These are phyloP conservation scores for Trematocara macrostoma DNA, from an alignment of 2,113 vertebrate genomes.

Conservation along the genomic window DNA sequence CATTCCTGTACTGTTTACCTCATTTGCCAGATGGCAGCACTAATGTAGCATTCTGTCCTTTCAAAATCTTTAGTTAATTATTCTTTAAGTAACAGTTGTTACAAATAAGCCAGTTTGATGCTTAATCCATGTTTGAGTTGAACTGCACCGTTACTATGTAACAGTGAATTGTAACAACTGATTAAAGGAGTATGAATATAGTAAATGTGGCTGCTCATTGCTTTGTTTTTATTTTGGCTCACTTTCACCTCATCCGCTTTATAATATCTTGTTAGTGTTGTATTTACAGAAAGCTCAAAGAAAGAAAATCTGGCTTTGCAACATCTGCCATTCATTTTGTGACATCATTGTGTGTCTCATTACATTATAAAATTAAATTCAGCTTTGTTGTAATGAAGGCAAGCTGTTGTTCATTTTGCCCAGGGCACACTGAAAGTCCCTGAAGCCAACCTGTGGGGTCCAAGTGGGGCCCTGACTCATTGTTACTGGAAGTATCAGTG, in stretches of 20 bases:
- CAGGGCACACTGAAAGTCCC: neutral
- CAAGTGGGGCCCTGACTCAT: neutral
- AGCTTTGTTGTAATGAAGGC: neutral
- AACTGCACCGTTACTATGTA: neutral
- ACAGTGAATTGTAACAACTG: neutral
- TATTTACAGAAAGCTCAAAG: neutral
- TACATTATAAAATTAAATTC: neutral
- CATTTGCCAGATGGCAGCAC: neutral
- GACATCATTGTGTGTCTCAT: neutral
- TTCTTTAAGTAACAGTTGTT: neutral
- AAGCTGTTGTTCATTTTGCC: neutral
- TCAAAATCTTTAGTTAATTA: neutral
- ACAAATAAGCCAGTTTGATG: neutral
- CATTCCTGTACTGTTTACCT: neutral
- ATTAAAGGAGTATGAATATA: neutral
- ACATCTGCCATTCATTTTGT: neutral
- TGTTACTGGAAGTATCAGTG: neutral
- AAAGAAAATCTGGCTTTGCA: neutral
- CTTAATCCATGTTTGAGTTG: neutral
- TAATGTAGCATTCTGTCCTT: neutral
- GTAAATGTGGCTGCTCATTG: neutral
- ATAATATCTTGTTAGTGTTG: neutral
- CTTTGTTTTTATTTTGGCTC: neutral
- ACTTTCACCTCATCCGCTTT: neutral
- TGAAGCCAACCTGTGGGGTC: neutral